Percentiles rank a stretch among this genome's conserved stretches.
Conservation (phyloP, 1,140 invertebrate genomes). For the Drosophila repletoides region DNA sequence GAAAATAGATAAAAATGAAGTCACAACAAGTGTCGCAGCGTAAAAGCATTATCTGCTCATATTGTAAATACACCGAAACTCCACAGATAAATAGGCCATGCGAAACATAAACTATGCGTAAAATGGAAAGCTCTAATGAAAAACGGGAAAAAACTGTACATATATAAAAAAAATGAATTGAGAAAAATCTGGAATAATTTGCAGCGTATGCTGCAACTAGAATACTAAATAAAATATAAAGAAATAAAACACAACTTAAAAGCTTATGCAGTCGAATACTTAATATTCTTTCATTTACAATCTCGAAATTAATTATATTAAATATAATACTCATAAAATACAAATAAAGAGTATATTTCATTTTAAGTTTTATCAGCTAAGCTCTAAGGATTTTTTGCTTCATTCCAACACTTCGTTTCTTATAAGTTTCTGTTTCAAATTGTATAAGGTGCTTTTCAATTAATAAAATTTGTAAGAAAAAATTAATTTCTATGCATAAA, state of each 20-base stretch:
- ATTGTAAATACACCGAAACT: conserved; percentile 13
- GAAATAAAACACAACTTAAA: too few species aligned
- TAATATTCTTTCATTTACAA: too few species aligned
- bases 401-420: too few species aligned
- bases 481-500: not conserved
- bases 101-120: conserved; percentile 32
- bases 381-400: too few species aligned
- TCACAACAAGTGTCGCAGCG: conserved; percentile 9
- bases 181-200: conserved; percentile 10
- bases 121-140: conserved; percentile 45
- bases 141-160: conserved; percentile 10
- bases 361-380: not conserved
- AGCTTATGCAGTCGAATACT: too few species aligned
- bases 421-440: too few species aligned
- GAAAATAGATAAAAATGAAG: conserved; percentile 9
- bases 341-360: not conserved
- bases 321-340: too few species aligned
- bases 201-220: too few species aligned
- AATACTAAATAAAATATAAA: too few species aligned
- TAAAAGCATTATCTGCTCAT: conserved; percentile 16
- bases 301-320: too few species aligned
- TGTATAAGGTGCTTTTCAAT: too few species aligned
- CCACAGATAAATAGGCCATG: conserved; percentile 33
- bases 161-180: conserved; percentile 10
- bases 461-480: too few species aligned